Evolutionary conservation across 2,113 vertebrate species (phyloP).

Genomic region (Bujurquina vittata): DNA sequence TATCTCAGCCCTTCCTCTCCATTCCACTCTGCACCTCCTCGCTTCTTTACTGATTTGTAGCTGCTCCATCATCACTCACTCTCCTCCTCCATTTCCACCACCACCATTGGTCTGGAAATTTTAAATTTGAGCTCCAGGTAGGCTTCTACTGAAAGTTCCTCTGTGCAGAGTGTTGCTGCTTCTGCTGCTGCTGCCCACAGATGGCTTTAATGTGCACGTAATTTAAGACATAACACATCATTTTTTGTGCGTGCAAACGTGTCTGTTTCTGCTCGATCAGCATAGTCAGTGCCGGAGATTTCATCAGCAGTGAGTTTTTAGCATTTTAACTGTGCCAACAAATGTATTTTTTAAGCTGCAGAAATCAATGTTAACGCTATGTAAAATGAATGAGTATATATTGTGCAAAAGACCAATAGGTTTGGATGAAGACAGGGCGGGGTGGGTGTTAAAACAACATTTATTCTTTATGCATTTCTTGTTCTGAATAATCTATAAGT

Average conservation of each 20-base stretch:
- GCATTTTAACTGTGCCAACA: not conserved
- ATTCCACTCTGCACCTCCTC: slow-evolving; percentile 33
- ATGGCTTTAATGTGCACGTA: not conserved
- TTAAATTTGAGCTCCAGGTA: slow-evolving; percentile 16
- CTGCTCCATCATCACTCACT: slow-evolving; percentile 44
- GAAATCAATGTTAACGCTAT: not conserved
- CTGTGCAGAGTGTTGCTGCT: not conserved
- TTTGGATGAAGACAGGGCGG: not conserved
- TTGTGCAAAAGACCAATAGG: not conserved
- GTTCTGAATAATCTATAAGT: not conserved
- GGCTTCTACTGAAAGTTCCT: not conserved
- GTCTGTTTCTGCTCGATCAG: not conserved
- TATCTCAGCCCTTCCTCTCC: slow-evolving; percentile 52
- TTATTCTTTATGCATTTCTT: not conserved
- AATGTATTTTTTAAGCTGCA: not conserved
- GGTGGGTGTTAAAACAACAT: not conserved
- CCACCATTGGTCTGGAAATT: not conserved
- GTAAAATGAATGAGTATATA: accelerated
- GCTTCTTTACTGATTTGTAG: slow-evolving; percentile 28
- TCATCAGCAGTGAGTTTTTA: not conserved
- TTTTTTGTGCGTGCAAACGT: not conserved
- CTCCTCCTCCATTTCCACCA: slow-evolving; percentile 25
- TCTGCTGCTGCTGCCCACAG: not conserved
- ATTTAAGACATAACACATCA: not conserved
- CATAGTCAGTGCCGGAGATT: accelerated